phyloP scores from a whole-genome alignment of 2,888 invertebrate genomes.

The Lasioglossum oenotherae region DNA sequence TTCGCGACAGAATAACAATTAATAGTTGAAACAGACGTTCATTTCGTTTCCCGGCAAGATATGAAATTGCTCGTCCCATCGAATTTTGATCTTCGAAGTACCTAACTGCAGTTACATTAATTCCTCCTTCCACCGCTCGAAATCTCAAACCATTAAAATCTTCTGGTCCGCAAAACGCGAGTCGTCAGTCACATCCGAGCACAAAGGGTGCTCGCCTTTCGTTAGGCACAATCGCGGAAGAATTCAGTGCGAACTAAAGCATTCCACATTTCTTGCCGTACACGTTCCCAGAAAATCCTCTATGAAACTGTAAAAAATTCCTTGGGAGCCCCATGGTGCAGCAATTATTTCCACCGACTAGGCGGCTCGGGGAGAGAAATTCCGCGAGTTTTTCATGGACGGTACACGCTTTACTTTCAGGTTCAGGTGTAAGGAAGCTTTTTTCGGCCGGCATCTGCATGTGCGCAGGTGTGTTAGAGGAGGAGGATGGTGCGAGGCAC shows the following conservation, averaged over 20 bases:
- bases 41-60: background rate
- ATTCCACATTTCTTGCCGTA: background rate
- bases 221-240: slow-evolving; percentile 6
- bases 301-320: background rate
- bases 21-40: background rate
- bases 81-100: background rate
- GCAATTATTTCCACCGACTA: slow-evolving; percentile 38
- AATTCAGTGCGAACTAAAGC: slow-evolving; percentile 14
- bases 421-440: slow-evolving; percentile 26
- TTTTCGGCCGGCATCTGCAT: background rate
- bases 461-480: background rate
- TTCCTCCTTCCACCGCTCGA: background rate
- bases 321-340: too few relatives aligned
- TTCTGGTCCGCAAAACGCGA: background rate
- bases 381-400: background rate
- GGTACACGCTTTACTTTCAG: slow-evolving; percentile 26
- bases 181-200: background rate
- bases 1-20: background rate
- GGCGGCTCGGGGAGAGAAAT: slow-evolving; percentile 5
- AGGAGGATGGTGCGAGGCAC: slow-evolving; percentile 21
- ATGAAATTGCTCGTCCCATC: background rate
- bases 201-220: slow-evolving; percentile 2
- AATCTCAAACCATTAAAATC: slow-evolving; percentile 1
- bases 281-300: background rate
- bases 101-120: background rate